These are phyloP conservation scores for Cheilosia vulpina DNA, from an alignment of 2,888 invertebrate species.

Conservation along the genomic window DNA sequence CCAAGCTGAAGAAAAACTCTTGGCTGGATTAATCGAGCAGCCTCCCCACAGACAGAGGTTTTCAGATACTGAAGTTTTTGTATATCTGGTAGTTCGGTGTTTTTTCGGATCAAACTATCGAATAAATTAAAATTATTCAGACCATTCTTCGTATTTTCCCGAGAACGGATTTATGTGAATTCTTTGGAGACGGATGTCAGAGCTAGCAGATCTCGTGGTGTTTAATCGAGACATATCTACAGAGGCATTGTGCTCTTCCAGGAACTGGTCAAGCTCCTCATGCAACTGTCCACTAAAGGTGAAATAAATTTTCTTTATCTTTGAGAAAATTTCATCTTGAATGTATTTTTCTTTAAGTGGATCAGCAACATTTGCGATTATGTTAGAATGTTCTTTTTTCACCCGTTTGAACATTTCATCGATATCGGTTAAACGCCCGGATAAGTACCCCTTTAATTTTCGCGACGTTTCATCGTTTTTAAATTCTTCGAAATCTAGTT, in stretches of 20 bases:
- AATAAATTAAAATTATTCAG: background rate
- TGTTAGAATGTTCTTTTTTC: no score
- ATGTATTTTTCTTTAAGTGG: conserved; percentile 12
- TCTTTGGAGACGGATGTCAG: conserved; percentile 19
- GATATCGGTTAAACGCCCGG: no score
- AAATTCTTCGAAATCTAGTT: no score
- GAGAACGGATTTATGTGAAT: conserved; percentile 20
- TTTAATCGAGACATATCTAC: conserved; percentile 8
- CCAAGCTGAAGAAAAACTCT: no score
- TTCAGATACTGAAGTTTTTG: conserved; percentile 23
- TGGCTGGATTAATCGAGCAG: conserved; percentile 24
- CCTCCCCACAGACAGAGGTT: conserved; percentile 16
- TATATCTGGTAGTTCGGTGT: background rate
- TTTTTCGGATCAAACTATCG: conserved; percentile 3
- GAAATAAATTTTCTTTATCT: conserved; percentile 13
- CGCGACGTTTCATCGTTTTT: no score
- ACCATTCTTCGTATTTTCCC: conserved; percentile 22
- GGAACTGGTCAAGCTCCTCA: background rate
- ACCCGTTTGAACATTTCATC: no score
- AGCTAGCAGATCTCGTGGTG: background rate
- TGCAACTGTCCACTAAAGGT: background rate
- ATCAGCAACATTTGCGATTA: conserved; percentile 7
- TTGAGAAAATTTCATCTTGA: conserved; percentile 14
- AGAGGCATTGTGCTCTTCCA: background rate
- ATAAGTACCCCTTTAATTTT: no score